Evolutionary conservation across 2,113 vertebrate species (phyloP).

Genomic region (Motacilla tschutschensis): DNA sequence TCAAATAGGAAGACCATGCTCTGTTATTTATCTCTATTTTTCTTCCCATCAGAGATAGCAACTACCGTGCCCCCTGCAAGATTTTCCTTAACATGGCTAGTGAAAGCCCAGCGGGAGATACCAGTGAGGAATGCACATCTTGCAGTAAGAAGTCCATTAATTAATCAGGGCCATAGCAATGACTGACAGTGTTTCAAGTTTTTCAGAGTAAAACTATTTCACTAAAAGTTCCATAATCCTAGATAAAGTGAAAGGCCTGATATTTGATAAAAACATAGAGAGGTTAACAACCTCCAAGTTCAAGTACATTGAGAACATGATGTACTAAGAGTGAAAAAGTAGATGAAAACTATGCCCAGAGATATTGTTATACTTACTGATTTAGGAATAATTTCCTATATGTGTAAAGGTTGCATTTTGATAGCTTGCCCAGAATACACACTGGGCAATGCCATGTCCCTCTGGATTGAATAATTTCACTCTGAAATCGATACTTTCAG

Average conservation of each 20-base stretch:
- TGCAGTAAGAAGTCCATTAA: not conserved
- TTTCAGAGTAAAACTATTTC: not conserved
- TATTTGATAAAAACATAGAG: not conserved
- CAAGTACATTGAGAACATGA: not conserved
- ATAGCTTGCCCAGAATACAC: constrained; percentile 2
- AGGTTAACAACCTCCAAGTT: not conserved
- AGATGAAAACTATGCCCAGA: not conserved
- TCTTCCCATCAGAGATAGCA: not conserved
- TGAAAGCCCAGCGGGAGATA: not conserved
- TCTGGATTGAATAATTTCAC: constrained; percentile 20
- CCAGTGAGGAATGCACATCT: not conserved
- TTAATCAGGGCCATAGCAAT: not conserved
- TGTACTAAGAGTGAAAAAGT: not conserved
- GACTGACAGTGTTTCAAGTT: not conserved
- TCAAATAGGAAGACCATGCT: not conserved
- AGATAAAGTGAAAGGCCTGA: not conserved
- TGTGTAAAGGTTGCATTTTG: constrained; percentile 20
- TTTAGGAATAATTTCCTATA: constrained; percentile 16
- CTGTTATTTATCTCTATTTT: not conserved
- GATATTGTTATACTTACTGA: not conserved
- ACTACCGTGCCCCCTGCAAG: not conserved
- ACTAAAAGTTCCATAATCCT: not conserved
- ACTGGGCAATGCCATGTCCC: not conserved
- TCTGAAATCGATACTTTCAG: constrained; percentile 1
- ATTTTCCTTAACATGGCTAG: not conserved